Evolutionary conservation across 2,888 invertebrate genomes (phyloP).

Genomic region (Creontiades dilutus): DNA sequence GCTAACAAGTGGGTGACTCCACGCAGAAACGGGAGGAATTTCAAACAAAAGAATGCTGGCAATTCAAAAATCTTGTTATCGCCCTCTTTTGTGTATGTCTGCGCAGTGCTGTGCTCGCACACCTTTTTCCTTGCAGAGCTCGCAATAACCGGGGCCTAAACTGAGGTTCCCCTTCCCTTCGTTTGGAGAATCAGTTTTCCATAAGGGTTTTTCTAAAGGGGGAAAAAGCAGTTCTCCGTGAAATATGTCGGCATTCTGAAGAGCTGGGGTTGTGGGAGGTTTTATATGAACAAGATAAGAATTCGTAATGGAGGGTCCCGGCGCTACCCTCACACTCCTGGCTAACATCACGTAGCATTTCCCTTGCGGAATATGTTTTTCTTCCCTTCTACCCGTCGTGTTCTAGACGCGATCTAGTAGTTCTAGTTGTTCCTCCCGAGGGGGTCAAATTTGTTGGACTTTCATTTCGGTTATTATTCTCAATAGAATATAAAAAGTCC

Average conservation of each 20-base stretch:
- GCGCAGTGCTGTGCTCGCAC: not conserved
- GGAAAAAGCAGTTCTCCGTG: conserved; percentile 56
- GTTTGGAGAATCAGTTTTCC: conserved; percentile 58
- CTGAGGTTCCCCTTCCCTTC: not conserved
- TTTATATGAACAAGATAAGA: conserved; percentile 70
- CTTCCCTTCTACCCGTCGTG: not conserved
- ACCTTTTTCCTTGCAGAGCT: not conserved
- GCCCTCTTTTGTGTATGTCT: conserved; percentile 57
- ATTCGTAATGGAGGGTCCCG: conserved; percentile 66
- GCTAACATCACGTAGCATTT: conserved; percentile 56
- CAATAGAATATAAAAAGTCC: too few relatives aligned
- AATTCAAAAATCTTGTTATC: conserved; percentile 70
- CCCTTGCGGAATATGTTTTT: conserved; percentile 29
- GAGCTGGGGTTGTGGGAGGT: conserved; percentile 31
- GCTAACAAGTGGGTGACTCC: conserved; percentile 37
- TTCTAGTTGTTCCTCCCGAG: not conserved
- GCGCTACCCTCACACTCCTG: conserved; percentile 42
- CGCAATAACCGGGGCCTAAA: not conserved
- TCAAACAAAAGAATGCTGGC: conserved; percentile 61
- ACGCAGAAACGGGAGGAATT: conserved; percentile 42
- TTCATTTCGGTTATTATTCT: too few relatives aligned
- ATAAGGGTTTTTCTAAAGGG: conserved; percentile 68
- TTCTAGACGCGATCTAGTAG: not conserved
- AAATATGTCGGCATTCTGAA: conserved; percentile 68
- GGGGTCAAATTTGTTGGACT: not conserved